Conservation (phyloP, 2,113 vertebrate genomes). For the Lethenteron camtschaticum region DNA sequence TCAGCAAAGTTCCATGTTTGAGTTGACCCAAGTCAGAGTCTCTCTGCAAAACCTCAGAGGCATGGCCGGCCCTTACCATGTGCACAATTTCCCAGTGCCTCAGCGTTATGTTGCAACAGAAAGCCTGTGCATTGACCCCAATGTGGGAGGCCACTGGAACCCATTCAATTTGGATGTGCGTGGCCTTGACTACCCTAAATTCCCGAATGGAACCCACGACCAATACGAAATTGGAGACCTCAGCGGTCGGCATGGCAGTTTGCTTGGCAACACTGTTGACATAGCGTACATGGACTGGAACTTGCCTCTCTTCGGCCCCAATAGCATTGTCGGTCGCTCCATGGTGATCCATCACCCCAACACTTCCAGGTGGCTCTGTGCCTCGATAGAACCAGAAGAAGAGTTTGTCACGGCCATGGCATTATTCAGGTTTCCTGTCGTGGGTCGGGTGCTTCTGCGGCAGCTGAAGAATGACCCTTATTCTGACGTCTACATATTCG, state of each 20-base stretch:
- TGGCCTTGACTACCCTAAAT: conserved; percentile 18
- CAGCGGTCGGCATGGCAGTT: conserved; percentile 24
- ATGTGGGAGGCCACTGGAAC: conserved; percentile 33
- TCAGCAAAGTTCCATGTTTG: conserved; percentile 29
- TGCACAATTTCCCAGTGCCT: conserved; percentile 30
- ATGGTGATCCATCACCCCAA: conserved; percentile 24
- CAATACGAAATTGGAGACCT: conserved; percentile 34
- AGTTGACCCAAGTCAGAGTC: conserved; percentile 21
- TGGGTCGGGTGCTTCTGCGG: conserved; percentile 28
- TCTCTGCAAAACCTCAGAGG: conserved; percentile 22
- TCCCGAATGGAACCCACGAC: conserved; percentile 25
- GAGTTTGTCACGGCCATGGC: conserved; percentile 21
- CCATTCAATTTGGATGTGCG: conserved; percentile 22
- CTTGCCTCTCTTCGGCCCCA: conserved; percentile 33
- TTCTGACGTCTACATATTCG: conserved; percentile 32
- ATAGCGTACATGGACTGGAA: conserved; percentile 24
- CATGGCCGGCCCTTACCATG: conserved; percentile 20
- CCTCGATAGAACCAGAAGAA: conserved; percentile 25
- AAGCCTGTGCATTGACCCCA: conserved; percentile 24
- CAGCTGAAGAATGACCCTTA: conserved; percentile 25
- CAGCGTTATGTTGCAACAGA: conserved; percentile 12
- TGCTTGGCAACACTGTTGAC: conserved; percentile 11
- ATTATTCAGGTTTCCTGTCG: conserved; percentile 21
- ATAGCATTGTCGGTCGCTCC: conserved; percentile 39
- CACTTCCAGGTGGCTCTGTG: conserved; percentile 20